These are phyloP conservation scores for Proisotoma minuta DNA, from an alignment of 2,888 invertebrate genomes.

Conservation along the genomic window DNA sequence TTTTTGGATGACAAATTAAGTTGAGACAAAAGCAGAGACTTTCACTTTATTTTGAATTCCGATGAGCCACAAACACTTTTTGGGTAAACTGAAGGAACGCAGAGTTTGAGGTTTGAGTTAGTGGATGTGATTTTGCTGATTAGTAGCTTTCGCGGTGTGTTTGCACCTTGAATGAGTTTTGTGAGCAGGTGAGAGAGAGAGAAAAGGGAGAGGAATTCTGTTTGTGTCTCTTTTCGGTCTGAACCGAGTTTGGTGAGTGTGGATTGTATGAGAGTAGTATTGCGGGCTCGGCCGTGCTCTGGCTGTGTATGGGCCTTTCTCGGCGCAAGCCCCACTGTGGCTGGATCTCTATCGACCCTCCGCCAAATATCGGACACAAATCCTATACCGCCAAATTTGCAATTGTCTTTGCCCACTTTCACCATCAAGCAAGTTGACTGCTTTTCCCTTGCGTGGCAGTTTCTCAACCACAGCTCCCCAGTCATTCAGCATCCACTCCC, in stretches of 20 bases:
- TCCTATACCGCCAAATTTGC: slow-evolving; percentile 28
- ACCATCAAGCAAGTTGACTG: slow-evolving; percentile 4
- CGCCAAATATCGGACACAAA: slow-evolving; percentile 24
- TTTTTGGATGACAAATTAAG: no score
- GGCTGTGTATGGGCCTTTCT: slow-evolving; percentile 19
- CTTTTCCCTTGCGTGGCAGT: slow-evolving; percentile 1
- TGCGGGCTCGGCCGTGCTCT: slow-evolving; percentile 18
- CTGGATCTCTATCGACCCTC: slow-evolving; percentile 46
- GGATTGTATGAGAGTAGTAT: not conserved
- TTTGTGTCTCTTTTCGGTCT: slow-evolving; percentile 15
- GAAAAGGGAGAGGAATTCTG: not conserved
- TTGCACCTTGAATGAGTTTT: not conserved
- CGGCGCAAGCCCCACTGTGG: slow-evolving; percentile 36
- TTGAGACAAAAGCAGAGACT: no score
- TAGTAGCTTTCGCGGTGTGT: not conserved
- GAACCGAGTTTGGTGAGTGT: slow-evolving; percentile 19
- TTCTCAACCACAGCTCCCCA: not conserved
- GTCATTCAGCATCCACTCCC: not conserved
- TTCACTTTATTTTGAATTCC: no score
- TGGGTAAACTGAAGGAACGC: no score
- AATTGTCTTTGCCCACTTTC: slow-evolving; percentile 20
- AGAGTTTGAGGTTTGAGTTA: no score
- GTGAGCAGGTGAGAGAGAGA: slow-evolving; percentile 10
- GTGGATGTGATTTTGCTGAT: no score
- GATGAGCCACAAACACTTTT: no score